Percentiles rank a stretch among this genome's conserved stretches.
Conservation (phyloP, 1,140 invertebrate species). For the Drosophila orena region DNA sequence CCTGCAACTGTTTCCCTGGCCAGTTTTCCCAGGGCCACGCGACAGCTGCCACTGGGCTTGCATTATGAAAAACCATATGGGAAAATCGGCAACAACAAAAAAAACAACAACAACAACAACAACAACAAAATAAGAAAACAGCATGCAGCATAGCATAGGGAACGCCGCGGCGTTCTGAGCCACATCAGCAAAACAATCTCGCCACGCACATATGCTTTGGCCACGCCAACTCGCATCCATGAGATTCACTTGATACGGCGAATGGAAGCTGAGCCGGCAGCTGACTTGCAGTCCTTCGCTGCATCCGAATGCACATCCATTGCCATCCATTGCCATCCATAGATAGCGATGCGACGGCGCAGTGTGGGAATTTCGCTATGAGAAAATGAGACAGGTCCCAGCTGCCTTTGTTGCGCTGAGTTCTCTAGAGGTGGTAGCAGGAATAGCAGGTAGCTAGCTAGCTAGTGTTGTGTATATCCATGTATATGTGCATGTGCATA, state of each 20-base stretch:
- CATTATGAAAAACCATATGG: conserved; percentile 72
- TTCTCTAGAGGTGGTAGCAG: conserved; percentile 41
- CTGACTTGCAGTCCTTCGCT: conserved; percentile 72
- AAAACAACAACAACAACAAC: conserved; percentile 72
- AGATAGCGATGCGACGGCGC: conserved; percentile 51
- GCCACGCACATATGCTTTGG: conserved; percentile 60
- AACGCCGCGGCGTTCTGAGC: conserved; percentile 15
- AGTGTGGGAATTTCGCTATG: conserved; percentile 75
- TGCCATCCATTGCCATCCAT: conserved; percentile 17
- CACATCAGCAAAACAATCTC: conserved; percentile 55
- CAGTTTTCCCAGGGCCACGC: conserved; percentile 65
- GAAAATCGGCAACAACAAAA: conserved; percentile 63
- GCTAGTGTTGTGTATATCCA: too few relatives aligned
- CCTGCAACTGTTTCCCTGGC: conserved; percentile 53
- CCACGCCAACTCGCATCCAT: conserved; percentile 38
- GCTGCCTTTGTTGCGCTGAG: conserved; percentile 20
- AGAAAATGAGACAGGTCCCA: conserved; percentile 58
- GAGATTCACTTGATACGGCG: conserved; percentile 64
- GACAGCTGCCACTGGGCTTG: conserved; percentile 65
- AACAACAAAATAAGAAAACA: conserved; percentile 36
- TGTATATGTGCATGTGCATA: too few relatives aligned
- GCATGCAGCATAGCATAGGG: neutral
- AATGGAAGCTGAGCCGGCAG: conserved; percentile 52
- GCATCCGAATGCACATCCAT: conserved; percentile 32
- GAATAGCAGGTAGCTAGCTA: conserved; percentile 44